Conservation (phyloP, 2,888 invertebrate species). For the Branchipolynoe longqiensis region DNA sequence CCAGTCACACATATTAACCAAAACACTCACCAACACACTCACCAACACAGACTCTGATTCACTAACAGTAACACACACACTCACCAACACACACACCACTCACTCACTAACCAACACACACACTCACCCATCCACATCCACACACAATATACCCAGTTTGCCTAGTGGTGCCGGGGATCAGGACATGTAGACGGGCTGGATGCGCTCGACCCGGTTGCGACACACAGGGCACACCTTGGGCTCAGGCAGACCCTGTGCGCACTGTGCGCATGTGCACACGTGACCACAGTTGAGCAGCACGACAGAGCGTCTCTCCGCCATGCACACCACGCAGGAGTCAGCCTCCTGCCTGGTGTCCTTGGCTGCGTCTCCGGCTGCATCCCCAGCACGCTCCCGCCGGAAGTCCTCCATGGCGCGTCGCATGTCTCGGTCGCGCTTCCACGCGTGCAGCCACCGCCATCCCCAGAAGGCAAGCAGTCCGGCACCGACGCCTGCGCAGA, state of each 20-base stretch:
- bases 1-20: no score
- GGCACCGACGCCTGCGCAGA: constrained; percentile 85
- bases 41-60: no score
- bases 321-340: constrained; percentile 93
- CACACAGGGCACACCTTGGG: constrained; percentile 90
- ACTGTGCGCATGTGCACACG: constrained; percentile 93
- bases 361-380: neutral
- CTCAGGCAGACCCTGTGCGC: constrained; percentile 86
- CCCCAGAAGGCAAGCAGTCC: constrained; percentile 84
- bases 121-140: no score
- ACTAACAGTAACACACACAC: no score
- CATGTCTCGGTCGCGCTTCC: constrained; percentile 64
- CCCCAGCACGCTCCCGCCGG: constrained; percentile 5
- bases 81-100: no score
- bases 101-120: no score
- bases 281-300: constrained; percentile 94
- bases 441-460: constrained; percentile 82
- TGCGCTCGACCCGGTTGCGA: constrained; percentile 86
- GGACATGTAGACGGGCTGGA: constrained; percentile 89
- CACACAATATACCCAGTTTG: no score
- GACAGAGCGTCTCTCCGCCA: constrained; percentile 92
- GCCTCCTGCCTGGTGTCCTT: constrained; percentile 78
- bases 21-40: no score
- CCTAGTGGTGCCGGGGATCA: constrained; percentile 73
- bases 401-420: constrained; percentile 62